These are phyloP conservation scores for Strigamia transsilvanica DNA, from an alignment of 2,888 invertebrate species.

Conservation along the genomic window DNA sequence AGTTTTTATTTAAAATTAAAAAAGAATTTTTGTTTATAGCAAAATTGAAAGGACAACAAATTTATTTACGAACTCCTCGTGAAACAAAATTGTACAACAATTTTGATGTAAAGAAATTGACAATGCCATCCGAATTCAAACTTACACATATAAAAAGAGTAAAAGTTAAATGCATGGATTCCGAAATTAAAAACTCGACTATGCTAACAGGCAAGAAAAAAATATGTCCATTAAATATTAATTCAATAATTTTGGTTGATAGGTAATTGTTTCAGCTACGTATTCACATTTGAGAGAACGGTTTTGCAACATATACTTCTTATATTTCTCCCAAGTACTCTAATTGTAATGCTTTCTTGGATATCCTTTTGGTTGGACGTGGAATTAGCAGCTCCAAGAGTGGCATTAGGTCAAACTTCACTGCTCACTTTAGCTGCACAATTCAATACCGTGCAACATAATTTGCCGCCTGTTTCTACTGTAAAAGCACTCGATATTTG, in stretches of 20 bases:
- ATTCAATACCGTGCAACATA: not conserved
- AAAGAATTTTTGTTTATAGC: too few species aligned
- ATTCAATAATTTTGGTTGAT: not conserved
- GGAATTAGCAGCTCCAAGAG: not conserved
- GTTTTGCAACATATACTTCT: not conserved
- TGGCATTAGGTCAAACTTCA: conserved; percentile 18
- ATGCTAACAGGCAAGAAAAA: too few species aligned
- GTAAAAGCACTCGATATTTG: conserved; percentile 15
- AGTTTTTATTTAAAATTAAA: too few species aligned
- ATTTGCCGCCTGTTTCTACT: not conserved
- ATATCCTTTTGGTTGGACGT: not conserved
- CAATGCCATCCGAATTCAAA: too few species aligned
- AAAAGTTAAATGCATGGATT: too few species aligned
- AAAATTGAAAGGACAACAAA: too few species aligned
- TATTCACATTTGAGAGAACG: not conserved
- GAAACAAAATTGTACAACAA: too few species aligned
- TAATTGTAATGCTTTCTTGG: conserved; percentile 27
- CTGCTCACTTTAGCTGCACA: conserved; percentile 21
- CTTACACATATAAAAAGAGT: too few species aligned
- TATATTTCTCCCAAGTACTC: not conserved
- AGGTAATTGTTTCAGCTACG: not conserved
- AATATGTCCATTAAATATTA: too few species aligned
- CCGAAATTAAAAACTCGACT: too few species aligned
- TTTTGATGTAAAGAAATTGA: too few species aligned
- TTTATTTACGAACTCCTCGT: too few species aligned